phyloP scores from a whole-genome alignment of 2,797 vertebrate genomes.

The Fundulus diaphanus region DNA sequence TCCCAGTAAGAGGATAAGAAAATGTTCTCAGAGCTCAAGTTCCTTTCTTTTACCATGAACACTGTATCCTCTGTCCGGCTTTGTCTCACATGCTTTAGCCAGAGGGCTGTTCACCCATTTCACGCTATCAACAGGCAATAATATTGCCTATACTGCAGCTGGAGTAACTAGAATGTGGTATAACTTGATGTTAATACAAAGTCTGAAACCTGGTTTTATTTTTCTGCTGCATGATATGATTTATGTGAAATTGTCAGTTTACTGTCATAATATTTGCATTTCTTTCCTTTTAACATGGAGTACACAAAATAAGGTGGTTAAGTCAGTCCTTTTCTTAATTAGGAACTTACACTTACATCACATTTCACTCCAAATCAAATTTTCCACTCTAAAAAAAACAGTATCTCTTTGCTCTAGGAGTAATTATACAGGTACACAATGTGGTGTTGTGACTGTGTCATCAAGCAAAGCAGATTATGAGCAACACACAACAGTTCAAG shows the following conservation, averaged over 20 bases:
- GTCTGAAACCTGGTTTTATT: conserved; percentile 9
- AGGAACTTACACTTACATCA: background rate
- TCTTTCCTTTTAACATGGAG: background rate
- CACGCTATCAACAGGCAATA: conserved; percentile 76
- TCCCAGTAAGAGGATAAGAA: conserved; percentile 64
- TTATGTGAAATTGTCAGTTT: background rate
- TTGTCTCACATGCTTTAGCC: conserved; percentile 74
- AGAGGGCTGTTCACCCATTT: conserved; percentile 73
- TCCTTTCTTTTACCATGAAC: conserved; percentile 61
- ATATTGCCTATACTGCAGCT: conserved; percentile 61
- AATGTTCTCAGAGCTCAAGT: conserved; percentile 61
- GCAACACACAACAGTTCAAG: conserved; percentile 21
- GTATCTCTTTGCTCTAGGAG: background rate
- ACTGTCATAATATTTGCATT: conserved; percentile 5
- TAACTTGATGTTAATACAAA: conserved; percentile 61
- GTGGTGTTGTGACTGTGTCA: conserved; percentile 11
- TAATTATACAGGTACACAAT: background rate
- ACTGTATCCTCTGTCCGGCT: conserved; percentile 69
- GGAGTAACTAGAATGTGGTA: conserved; percentile 63
- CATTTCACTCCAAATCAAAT: conserved; percentile 2
- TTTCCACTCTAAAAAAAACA: background rate
- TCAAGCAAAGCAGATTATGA: conserved; percentile 24
- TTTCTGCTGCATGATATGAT: background rate
- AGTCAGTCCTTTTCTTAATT: background rate
- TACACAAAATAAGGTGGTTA: background rate